Evolutionary conservation across 2,888 invertebrate species (phyloP), one percentile per base, ranked within the genome.

Genomic region (Drosophila bunnanda): DNA sequence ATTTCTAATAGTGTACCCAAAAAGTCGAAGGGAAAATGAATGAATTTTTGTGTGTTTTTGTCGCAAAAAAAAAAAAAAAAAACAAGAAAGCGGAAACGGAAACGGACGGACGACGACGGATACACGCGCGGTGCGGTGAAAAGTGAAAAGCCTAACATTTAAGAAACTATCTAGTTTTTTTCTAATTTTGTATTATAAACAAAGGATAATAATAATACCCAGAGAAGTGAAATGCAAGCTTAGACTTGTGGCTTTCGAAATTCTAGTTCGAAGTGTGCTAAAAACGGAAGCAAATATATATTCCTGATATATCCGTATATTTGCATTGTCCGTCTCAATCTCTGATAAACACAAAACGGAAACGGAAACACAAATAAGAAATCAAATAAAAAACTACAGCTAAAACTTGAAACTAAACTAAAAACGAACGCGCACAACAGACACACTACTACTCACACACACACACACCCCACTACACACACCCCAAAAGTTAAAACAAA

Each of bases 231-330:
- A 46, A 67, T 12, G 30, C 30, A 48, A 39, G 36, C 30, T 10
- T 32, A 44, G 52, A 12, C 34, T n/a, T 32, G 20, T 55, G 17
- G 66, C 34, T 56, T 58, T 53, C 53, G 43, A 48, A 53, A 30
- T 54, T 72, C 41, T 72, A 72, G 36, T 72, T 70, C 43, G 38
- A 76, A 44, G 77, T 84, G 82, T 87, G 82, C 88, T 82, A 81
- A 67, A 52, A 71, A 32, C 73, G 50, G 55, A 25, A 17, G 44
- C 48, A 60, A 53, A 57, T 55, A 43, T 55, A 50, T 62, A 41
- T 65, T 43, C 48, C 44, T 58, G 44, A 64, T 52, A 52, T 34
- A 52, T 52, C 50, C n/a, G 44, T 58, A 58, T 74, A 50, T 66
- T 59, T 66, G 57, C 36, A 32, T 46, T n/a, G 59, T 25, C 62